phyloP scores from a whole-genome alignment of 2,797 vertebrate species.

The Acanthurus leucopareius region DNA sequence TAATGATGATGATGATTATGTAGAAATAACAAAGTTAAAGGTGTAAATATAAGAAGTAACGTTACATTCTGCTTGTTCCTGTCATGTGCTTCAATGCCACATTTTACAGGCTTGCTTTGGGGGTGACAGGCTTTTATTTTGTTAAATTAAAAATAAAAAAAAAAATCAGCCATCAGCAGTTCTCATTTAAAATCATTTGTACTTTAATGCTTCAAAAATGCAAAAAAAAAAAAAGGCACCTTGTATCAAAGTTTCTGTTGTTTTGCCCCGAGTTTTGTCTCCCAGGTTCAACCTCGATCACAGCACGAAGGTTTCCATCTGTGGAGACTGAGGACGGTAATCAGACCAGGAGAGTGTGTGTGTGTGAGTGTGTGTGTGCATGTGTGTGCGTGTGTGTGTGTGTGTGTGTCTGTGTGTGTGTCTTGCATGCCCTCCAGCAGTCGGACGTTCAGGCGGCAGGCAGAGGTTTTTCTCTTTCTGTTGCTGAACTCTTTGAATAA shows the following conservation, averaged over 20 bases:
- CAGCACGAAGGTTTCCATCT: no score
- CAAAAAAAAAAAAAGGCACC: no score
- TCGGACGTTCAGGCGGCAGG: conserved; percentile 24
- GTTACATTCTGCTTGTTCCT: background rate
- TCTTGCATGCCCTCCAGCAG: conserved; percentile 54
- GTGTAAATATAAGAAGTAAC: background rate
- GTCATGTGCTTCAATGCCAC: background rate
- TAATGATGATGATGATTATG: no score
- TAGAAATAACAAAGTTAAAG: background rate
- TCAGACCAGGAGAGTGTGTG: background rate
- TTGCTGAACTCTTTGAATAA: conserved; percentile 47
- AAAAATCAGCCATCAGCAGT: background rate
- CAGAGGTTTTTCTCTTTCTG: background rate
- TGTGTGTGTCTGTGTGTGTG: conserved; percentile 5
- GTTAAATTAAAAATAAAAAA: background rate
- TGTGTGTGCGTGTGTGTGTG: conserved; percentile 3
- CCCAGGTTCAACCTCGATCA: no score
- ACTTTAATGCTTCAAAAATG: no score
- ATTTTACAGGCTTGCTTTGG: background rate
- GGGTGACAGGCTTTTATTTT: background rate
- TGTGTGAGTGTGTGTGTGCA: conserved; percentile 7
- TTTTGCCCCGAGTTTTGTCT: no score
- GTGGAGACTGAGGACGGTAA: no score
- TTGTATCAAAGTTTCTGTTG: no score
- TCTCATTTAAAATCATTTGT: no score